Evolutionary conservation across 2,113 vertebrate genomes (phyloP), one percentile per base, ranked within the genome.

Genomic region (Toxostoma redivivum): DNA sequence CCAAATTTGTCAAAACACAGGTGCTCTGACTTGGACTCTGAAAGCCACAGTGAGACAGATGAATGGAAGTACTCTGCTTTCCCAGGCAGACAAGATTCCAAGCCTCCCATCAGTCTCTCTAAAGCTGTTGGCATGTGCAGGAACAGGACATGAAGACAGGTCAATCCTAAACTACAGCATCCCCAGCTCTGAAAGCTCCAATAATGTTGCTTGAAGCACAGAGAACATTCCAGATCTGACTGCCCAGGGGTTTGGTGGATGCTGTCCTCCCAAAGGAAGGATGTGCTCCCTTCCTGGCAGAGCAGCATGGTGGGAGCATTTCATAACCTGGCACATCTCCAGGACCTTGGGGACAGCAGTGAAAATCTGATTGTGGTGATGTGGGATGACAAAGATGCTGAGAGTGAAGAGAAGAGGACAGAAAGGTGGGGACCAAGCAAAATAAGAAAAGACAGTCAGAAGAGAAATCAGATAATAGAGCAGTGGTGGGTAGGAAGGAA

Each of bases 301-400:
- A 2, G 1, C 15, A 42, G 62, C 4, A 0, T 12, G 28, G 25
- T 10, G 15, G 20, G n/a, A 35, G 5, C 18, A n/a, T 0, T 28
- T 48, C 83, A 45, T 14, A 54, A 51, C 30, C 53, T 53, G 30
- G 10, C 33, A 64, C 48, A 61, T 33, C 45, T 1, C 1, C 47
- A 48, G 72, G 23, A 70, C 50, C 19, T 11, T 3, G 35, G 37
- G 37, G 38, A 85, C 33, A 71, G 56, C 38, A 50, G 65, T 27
- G 74, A 61, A 88, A 58, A 18, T 23, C 35, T 47, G 13, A 37
- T 51, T 4, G 4, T 57, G 37, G 80, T 33, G 67, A n/a, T 16
- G 30, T 18, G 42, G 51, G 42, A 70, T 11, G 23, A 42, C 7
- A 57, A 38, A 70, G 62, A 28, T 53, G 10, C 25, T 53, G 27